These are phyloP conservation scores for Strigamia crassipes DNA, from an alignment of 2,888 invertebrate genomes.

Conservation along the genomic window DNA sequence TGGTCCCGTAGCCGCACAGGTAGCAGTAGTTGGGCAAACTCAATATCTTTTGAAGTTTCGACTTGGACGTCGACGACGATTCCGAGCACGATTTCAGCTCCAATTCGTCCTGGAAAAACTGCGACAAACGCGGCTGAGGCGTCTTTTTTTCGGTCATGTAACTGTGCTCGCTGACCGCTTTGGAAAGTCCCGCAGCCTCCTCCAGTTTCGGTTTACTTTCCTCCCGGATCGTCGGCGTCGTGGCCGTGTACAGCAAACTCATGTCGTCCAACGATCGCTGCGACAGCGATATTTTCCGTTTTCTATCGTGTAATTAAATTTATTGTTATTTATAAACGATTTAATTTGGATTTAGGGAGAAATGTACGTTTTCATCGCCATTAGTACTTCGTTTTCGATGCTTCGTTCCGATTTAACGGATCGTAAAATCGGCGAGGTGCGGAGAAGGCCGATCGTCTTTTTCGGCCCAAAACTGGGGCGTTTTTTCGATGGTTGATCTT, in stretches of 20 bases:
- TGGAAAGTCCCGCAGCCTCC: background rate
- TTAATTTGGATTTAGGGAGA: too few species aligned
- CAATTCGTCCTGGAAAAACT: background rate
- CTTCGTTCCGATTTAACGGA: too few species aligned
- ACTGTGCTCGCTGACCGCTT: background rate
- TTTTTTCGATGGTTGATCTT: too few species aligned
- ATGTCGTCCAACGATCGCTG: background rate
- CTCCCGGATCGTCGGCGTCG: background rate
- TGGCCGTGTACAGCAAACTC: conserved; percentile 3
- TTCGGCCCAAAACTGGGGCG: too few species aligned
- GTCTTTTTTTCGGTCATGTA: background rate
- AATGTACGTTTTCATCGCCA: background rate
- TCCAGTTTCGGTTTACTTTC: background rate
- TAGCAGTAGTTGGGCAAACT: background rate
- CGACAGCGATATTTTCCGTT: background rate
- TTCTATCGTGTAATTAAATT: too few species aligned
- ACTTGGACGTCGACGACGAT: background rate
- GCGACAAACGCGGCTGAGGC: background rate
- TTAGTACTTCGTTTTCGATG: too few species aligned
- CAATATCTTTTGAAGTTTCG: background rate
- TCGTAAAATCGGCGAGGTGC: too few species aligned
- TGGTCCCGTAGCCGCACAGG: background rate
- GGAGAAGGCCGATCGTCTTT: too few species aligned
- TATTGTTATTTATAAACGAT: too few species aligned
- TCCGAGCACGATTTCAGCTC: background rate